These are phyloP conservation scores for Drosophila gunungcola DNA, from an alignment of 1,140 invertebrate genomes.

Conservation along the genomic window DNA sequence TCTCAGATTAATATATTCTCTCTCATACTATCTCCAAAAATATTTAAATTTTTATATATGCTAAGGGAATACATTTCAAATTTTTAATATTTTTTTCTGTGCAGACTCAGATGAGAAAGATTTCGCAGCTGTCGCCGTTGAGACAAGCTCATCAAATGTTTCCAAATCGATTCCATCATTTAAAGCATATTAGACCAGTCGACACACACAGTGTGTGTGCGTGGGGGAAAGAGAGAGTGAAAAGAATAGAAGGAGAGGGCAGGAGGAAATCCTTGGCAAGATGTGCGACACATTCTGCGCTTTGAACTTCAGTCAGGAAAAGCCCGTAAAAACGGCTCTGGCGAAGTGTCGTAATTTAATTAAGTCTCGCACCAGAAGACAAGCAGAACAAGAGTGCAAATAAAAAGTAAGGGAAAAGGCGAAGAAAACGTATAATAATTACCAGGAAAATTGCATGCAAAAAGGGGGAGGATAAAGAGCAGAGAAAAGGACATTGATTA, in stretches of 20 bases:
- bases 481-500: slow-evolving; percentile 35
- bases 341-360: slow-evolving; percentile 52
- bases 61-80: not conserved
- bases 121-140: slow-evolving; percentile 40
- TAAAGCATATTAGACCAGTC: slow-evolving; percentile 59
- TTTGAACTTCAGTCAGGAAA: slow-evolving; percentile 42
- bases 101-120: slow-evolving; percentile 9
- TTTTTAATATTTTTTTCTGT: not conserved
- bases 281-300: slow-evolving; percentile 53
- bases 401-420: slow-evolving; percentile 8
- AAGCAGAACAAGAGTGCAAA: slow-evolving; percentile 39
- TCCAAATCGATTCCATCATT: slow-evolving; percentile 62
- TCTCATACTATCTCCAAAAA: no score
- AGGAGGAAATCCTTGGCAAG: slow-evolving; percentile 16
- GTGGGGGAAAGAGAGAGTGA: not conserved
- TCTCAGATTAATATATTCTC: no score
- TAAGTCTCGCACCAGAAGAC: slow-evolving; percentile 44
- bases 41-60: not conserved
- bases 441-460: slow-evolving; percentile 2
- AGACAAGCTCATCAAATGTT: slow-evolving; percentile 60
- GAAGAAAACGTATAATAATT: slow-evolving; percentile 17
- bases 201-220: slow-evolving; percentile 14
- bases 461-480: not conserved
- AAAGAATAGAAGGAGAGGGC: slow-evolving; percentile 1
- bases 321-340: slow-evolving; percentile 11